Base-by-base conservation (phyloP, 2,797 vertebrate genomes). In the Brachymystax lenok region DNA sequence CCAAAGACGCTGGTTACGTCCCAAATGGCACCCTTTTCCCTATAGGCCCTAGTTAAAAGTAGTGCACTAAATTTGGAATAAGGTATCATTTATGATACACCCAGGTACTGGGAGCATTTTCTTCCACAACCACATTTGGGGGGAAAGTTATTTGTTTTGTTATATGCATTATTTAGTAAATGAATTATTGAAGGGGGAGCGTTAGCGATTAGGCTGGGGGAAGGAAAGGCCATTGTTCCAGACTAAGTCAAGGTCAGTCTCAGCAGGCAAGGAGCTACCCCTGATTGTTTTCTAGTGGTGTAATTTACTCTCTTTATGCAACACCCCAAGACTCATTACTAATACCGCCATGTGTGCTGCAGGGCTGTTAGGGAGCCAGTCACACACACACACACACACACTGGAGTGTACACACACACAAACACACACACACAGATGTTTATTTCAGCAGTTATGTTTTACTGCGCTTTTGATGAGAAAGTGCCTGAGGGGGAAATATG, bases 251-350 rank as follows among this genome's bases (percentile, higher is more conserved):
- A 90, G 90, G 91, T 93, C 90, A 88, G 80, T 67, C 75, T 77
- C 82, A 73, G 80, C 81, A 75, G 87, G 80, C 80, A 51, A 79
- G 79, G 70, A 75, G 72, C 56, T n/a, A 81, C 73, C 6, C 1
- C 76, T 90, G 88, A 92, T 91, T 93, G 90, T 91, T 91, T 90
- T 89, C 85, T 84, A 80, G 80, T 81, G 78, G 77, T 85, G 84
- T 85, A 80, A 91, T 89, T 91, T 86, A 85, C 81, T 86, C 73
- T 68, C 82, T 71, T 84, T 82, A 80, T 85, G 85, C 79, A 78
- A 72, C 74, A 77, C 79, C 81, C 77, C 81, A 80, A 89, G 83
- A 79, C 87, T 90, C 90, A 92, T 93, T 92, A 92, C 85, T 79
- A 74, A 84, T 27, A 81, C 84, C 78, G 83, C 84, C 73, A 74